phyloP scores from a whole-genome alignment of 2,113 vertebrate genomes.

The Eira barbara region DNA sequence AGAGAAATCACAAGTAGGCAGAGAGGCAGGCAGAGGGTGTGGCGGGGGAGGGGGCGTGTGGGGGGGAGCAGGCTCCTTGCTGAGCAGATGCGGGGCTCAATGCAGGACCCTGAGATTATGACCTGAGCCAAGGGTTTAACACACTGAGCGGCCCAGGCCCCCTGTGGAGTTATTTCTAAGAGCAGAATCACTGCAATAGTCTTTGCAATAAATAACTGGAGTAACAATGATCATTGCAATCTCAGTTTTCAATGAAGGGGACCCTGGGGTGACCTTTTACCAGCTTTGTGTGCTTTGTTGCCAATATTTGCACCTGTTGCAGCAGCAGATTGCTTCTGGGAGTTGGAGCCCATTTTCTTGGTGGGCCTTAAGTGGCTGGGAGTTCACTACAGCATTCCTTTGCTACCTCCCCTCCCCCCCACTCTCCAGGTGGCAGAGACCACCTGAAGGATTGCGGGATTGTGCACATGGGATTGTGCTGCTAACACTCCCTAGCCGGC shows the following conservation, averaged over 20 bases:
- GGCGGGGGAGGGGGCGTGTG: no score
- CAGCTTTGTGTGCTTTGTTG: neutral
- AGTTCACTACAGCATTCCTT: neutral
- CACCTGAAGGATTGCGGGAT: neutral
- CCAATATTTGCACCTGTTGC: neutral
- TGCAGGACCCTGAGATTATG: no score
- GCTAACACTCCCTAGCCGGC: no score
- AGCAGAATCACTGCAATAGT: neutral
- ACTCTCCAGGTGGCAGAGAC: neutral
- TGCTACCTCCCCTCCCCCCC: no score
- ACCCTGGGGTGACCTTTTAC: neutral
- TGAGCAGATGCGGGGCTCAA: no score
- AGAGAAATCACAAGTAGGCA: no score
- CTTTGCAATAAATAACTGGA: neutral
- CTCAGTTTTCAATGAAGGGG: neutral
- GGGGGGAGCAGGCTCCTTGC: no score
- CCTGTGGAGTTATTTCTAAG: neutral
- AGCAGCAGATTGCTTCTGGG: neutral
- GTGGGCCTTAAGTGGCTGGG: neutral
- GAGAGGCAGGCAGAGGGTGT: no score
- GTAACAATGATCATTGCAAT: neutral
- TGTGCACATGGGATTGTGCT: neutral
- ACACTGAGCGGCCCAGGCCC: no score
- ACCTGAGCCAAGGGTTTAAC: no score
- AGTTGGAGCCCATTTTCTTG: neutral